Base-by-base conservation (phyloP, 2,113 vertebrate species). In the Alosa alosa region DNA sequence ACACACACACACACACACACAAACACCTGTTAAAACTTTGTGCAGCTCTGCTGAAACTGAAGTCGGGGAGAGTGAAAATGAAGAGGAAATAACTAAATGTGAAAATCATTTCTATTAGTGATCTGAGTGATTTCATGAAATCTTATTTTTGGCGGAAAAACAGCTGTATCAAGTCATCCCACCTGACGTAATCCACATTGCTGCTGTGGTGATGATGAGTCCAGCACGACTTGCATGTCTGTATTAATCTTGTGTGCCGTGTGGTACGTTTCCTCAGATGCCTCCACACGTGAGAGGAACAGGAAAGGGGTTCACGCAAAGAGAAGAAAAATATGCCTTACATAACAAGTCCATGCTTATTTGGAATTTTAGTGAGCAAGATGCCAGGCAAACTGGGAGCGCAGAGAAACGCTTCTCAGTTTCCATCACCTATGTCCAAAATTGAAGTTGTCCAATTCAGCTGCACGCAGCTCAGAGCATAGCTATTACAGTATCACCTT, bases 361-460 rank as follows among this genome's bases (percentile, higher is more conserved):
- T 78, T 78, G 72, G 15, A 15, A 17, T 39, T 78, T 78, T 5
- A 39, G 25, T 6, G 13, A 78, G 72, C 31, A 1, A 41, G 39
- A 78, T 41, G 72, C 72, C 72, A 78, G 72, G 15, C 72, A 36
- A 13, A 78, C 11, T 78, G 31, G 68, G 10, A 15, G 72, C 72
- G 22, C 72, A 36, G 36, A 78, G 72, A 10, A 39, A 78, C 39
- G 7, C 31, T 8, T 78, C 36, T 36, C 13, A 41, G 25, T 78
- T 78, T 78, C 72, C 72, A 78, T 39, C 72, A 78, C 72, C 72
- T 78, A 39, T 17, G 72, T 78, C 15, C 72, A 78, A 39, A 49
- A 72, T n/a, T 52, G 11, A 52, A 52, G 15, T 17, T 17, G 11
- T 11, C 68, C 25, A 36, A 39, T 15, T 75, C 31, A 15, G 41